Percentiles rank a stretch among this genome's conserved stretches.
Evolutionary conservation across 2,113 vertebrate species (phyloP).

Genomic region (Lepisosteus oculatus): DNA sequence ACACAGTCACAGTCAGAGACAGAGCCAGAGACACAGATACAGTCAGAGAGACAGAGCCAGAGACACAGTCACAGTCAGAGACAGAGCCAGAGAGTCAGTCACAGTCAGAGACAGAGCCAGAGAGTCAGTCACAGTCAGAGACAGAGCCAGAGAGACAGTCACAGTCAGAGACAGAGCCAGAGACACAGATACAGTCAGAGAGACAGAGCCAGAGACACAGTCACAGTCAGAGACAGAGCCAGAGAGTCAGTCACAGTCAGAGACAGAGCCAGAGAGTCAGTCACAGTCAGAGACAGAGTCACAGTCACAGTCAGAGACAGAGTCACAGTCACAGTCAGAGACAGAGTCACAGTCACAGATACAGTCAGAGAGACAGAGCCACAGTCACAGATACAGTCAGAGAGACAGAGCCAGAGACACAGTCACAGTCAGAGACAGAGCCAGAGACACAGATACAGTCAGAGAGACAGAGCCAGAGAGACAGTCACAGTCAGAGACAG

Average conservation of each 20-base stretch:
- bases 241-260: neutral
- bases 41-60: neutral
- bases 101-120: neutral
- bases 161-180: neutral
- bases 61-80: neutral
- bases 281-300: neutral
- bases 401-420: neutral
- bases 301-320: neutral
- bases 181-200: neutral
- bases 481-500: neutral
- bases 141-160: neutral
- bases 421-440: neutral
- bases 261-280: neutral
- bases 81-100: neutral
- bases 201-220: neutral
- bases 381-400: neutral
- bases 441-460: too few species aligned
- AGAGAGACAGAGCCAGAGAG: neutral
- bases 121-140: neutral
- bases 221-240: neutral
- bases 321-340: neutral
- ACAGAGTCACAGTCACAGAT: neutral
- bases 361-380: neutral
- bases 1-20: neutral
- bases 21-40: neutral